Evolutionary conservation across 1,140 invertebrate species (phyloP), one percentile per base, ranked within the genome.

Genomic region (Drosophila navojoa): DNA sequence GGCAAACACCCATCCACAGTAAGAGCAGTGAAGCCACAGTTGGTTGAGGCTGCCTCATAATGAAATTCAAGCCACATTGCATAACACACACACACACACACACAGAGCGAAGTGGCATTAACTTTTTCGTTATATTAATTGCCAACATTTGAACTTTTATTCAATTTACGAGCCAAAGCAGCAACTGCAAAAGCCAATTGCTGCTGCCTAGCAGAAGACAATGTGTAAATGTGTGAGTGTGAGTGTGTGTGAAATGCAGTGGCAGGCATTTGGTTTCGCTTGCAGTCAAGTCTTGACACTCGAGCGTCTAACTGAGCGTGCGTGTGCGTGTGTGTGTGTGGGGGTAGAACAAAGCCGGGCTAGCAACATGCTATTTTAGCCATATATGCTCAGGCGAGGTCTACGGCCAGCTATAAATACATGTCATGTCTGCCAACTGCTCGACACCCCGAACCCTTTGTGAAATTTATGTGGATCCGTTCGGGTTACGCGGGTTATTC

Each of bases 111-210:
- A 67, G 67, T 59, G 62, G 69, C 67, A 86, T 86, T 87, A 86
- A 86, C 76, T 87, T 86, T 86, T 86, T 87, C 76, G 79, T 76
- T 81, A 79, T 86, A 86, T 86, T 86, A 86, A 86, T 86, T 86
- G 82, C 82, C 62, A 87, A 82, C 82, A 86, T 87, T 86, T 86
- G 82, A 86, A 86, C 82, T 87, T 86, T 87, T 87, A 87, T 86
- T 86, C 82, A 87, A 86, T 86, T 86, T 86, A 86, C 82, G 82
- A 87, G 82, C 75, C 71, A 62, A 79, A 70, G 15, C 53, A 63
- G 52, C 67, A 40, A 45, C 45, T 52, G 71, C 81, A 50, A 57
- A 9, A 9, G 67, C 70, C 64, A 81, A 86, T 64, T 67, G 75
- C 71, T 63, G 52, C 63, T 57, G 71, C 59, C 58, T 75, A 57